Evolutionary conservation across 2,113 vertebrate genomes (phyloP).

Genomic region (Notarius quadriscutis): DNA sequence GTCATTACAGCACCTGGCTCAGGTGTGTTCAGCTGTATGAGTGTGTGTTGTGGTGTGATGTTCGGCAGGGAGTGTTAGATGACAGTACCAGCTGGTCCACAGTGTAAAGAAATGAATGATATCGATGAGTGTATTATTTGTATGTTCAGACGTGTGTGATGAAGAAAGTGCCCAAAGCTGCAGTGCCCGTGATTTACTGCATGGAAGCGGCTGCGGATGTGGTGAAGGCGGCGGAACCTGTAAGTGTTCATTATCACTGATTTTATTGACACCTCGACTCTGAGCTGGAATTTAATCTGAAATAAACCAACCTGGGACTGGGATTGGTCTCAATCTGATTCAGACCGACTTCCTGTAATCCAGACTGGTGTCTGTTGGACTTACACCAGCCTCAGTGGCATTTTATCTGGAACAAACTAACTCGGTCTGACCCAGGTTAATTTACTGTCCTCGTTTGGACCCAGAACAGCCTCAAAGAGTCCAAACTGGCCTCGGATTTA

Average conservation of each 20-base stretch:
- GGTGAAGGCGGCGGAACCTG: constrained; percentile 67
- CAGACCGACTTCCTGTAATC: neutral
- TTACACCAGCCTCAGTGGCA: neutral
- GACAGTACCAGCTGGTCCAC: neutral
- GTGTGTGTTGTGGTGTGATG: neutral
- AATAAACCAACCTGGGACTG: neutral
- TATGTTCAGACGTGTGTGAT: constrained; percentile 80
- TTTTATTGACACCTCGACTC: neutral
- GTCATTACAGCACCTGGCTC: neutral
- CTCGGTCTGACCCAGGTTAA: neutral
- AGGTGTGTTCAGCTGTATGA: neutral
- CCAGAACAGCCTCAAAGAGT: neutral
- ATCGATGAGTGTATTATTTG: neutral
- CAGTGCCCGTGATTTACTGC: constrained; percentile 75
- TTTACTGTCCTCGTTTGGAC: neutral
- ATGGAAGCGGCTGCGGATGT: constrained; percentile 79
- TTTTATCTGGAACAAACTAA: neutral
- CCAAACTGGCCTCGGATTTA: neutral
- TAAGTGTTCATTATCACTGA: constrained; percentile 59
- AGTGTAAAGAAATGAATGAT: neutral
- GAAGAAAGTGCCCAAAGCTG: constrained; percentile 50
- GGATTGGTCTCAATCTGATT: neutral
- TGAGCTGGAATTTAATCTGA: neutral
- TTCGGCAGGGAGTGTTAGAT: no score
- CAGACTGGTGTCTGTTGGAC: neutral